Percentiles rank a stretch among this genome's conserved stretches.
These are phyloP conservation scores for Pogoniulus pusillus DNA, from an alignment of 2,797 vertebrate species.

Conservation along the genomic window DNA sequence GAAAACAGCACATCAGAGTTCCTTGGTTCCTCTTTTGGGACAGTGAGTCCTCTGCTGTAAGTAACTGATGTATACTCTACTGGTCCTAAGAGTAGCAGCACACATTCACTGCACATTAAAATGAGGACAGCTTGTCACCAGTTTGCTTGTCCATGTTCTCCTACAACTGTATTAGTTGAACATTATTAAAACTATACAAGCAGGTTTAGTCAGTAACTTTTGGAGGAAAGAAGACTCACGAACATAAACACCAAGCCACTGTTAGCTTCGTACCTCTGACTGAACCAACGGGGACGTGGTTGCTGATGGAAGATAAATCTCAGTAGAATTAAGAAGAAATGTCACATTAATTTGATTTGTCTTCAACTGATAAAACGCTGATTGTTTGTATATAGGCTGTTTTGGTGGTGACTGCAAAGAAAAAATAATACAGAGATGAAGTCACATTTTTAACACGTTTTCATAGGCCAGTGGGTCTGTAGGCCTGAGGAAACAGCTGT, in stretches of 20 bases:
- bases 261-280: too few relatives aligned
- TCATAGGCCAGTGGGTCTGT: not conserved
- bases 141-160: not conserved
- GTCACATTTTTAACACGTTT: fast-evolving
- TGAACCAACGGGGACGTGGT: fast-evolving
- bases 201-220: not conserved
- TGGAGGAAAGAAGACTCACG: not conserved
- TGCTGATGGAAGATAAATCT: not conserved
- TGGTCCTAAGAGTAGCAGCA: not conserved
- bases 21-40: not conserved
- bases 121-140: fast-evolving
- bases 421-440: not conserved
- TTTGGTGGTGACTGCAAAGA: not conserved
- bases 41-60: too few relatives aligned
- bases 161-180: not conserved
- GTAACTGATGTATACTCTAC: too few relatives aligned
- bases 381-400: not conserved
- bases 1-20: not conserved
- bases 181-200: not conserved
- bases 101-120: not conserved
- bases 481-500: not conserved
- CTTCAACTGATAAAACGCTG: not conserved
- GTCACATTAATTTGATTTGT: not conserved
- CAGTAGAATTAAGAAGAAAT: not conserved
- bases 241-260: not conserved